Conservation (phyloP, 1,140 invertebrate species). For the Drosophila biarmipes region DNA sequence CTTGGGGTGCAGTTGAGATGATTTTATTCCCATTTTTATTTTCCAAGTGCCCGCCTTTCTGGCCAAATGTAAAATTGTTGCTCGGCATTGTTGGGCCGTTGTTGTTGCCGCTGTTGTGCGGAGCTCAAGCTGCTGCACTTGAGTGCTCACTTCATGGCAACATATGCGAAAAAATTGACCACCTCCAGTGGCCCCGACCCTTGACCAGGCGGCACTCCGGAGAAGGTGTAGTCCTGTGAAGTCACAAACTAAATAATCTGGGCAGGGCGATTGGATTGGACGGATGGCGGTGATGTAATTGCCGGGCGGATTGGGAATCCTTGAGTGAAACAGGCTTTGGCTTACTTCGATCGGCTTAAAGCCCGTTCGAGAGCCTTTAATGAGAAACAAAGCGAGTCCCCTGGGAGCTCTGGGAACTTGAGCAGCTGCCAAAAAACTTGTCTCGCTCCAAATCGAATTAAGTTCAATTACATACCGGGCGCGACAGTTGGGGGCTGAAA, state of each 20-base stretch:
- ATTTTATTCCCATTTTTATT: constrained; percentile 56
- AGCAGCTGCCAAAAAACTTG: constrained; percentile 77
- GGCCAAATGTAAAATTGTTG: constrained; percentile 64
- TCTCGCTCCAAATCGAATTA: constrained; percentile 80
- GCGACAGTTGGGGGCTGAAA: constrained; percentile 15
- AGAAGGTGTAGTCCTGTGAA: constrained; percentile 27
- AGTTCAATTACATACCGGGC: constrained; percentile 74
- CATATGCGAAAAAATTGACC: constrained; percentile 78
- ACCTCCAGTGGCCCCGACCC: constrained; percentile 20
- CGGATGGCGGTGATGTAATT: constrained; percentile 23
- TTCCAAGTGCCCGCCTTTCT: constrained; percentile 57
- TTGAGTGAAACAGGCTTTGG: constrained; percentile 1
- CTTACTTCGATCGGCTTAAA: constrained; percentile 31
- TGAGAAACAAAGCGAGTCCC: constrained; percentile 26
- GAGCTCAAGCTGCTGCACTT: constrained; percentile 54
- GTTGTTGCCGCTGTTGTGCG: constrained; percentile 33
- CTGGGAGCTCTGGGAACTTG: constrained; percentile 63
- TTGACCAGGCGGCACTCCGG: constrained; percentile 20
- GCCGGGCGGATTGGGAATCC: constrained; percentile 9
- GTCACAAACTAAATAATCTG: constrained; percentile 22
- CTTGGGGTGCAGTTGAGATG: constrained; percentile 53
- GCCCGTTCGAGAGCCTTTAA: constrained; percentile 19
- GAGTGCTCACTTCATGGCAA: constrained; percentile 63
- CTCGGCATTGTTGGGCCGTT: constrained; percentile 30
- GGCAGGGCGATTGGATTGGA: constrained; percentile 38